A percentile compares a stretch with the other conserved stretches of the same genome.
These are phyloP conservation scores for Macroteleia sp. DNA, from an alignment of 2,888 invertebrate genomes.

Conservation along the genomic window DNA sequence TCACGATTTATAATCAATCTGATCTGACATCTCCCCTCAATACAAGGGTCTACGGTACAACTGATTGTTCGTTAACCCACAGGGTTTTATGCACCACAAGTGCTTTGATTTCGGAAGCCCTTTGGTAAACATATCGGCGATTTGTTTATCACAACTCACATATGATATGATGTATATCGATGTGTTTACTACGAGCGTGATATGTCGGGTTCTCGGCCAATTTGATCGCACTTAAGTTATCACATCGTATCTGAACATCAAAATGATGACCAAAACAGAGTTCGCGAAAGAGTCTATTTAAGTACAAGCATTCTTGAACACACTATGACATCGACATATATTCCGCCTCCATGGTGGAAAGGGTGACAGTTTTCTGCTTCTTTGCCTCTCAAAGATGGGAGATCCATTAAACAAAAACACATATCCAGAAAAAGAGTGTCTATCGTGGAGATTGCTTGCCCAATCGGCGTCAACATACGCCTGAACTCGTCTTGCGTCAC, in stretches of 20 bases:
- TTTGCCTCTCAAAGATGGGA: constrained; percentile 1
- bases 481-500: neutral
- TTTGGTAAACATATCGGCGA: constrained; percentile 3
- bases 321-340: constrained; percentile 4
- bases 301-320: neutral
- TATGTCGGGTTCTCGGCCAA: neutral
- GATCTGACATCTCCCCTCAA: neutral
- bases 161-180: neutral
- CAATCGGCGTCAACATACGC: constrained; percentile 13
- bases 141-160: neutral
- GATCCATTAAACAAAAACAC: neutral
- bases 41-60: neutral
- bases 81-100: neutral
- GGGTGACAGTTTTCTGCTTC: neutral
- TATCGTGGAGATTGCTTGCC: neutral
- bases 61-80: neutral
- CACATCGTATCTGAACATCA: neutral
- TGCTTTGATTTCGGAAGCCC: neutral
- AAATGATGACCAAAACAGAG: neutral
- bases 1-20: neutral
- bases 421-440: neutral
- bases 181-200: neutral
- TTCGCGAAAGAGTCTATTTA: neutral
- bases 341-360: neutral
- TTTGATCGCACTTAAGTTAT: neutral